Evolutionary conservation across 2,888 invertebrate species (phyloP).

Genomic region (Caenorhabditis angaria): DNA sequence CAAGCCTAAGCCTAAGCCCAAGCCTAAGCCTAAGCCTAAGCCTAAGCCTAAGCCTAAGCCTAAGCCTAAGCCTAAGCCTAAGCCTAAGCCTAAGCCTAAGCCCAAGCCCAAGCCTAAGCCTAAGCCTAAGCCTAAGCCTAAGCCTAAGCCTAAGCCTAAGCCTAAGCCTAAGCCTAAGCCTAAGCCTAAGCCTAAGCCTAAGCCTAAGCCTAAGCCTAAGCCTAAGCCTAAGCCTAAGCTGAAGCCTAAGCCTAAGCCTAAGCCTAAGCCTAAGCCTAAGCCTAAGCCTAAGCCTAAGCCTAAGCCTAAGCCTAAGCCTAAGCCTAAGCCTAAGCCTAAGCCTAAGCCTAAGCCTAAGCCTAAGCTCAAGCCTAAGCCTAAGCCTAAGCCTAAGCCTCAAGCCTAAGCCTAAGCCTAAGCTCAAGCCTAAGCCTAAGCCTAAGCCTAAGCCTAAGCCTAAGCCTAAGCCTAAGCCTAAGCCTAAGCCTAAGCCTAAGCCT

Average conservation of each 20-base stretch:
- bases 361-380: conserved; percentile 45
- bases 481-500: conserved; percentile 46
- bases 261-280: conserved; percentile 42
- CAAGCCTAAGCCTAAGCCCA: conserved; percentile 32
- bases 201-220: conserved; percentile 40
- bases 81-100: conserved; percentile 42
- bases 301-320: conserved; percentile 50
- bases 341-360: conserved; percentile 47
- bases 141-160: conserved; percentile 34
- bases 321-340: conserved; percentile 47
- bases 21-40: conserved; percentile 44
- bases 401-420: conserved; percentile 33
- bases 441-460: conserved; percentile 40
- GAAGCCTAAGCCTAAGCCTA: conserved; percentile 32
- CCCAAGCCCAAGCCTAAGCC: conserved; percentile 40
- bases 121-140: conserved; percentile 29
- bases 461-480: conserved; percentile 37
- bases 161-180: conserved; percentile 31
- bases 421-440: conserved; percentile 22
- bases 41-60: conserved; percentile 47
- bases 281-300: conserved; percentile 44
- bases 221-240: conserved; percentile 41
- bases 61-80: conserved; percentile 48
- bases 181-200: conserved; percentile 42
- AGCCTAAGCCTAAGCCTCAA: conserved; percentile 44